These are phyloP conservation scores for Macrobrachium rosenbergii DNA, from an alignment of 1,140 invertebrate species.

Conservation along the genomic window DNA sequence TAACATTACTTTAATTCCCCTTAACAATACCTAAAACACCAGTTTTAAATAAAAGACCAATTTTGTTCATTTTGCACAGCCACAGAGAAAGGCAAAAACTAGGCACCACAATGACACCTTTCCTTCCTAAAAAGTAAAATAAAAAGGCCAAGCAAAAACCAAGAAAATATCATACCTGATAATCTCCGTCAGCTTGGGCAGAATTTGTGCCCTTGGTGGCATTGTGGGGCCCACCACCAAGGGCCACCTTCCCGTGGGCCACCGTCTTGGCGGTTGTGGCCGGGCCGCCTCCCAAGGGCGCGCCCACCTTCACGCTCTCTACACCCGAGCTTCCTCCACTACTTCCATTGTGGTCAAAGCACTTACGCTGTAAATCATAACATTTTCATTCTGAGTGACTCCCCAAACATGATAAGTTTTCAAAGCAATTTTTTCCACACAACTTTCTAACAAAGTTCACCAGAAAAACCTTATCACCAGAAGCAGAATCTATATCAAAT, in stretches of 20 bases:
- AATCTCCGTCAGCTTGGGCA: constrained; percentile 88
- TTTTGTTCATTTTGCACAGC: not conserved
- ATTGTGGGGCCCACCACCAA: constrained; percentile 67
- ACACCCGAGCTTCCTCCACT: constrained; percentile 51
- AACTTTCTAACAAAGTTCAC: no score
- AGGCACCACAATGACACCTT: not conserved
- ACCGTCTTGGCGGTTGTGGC: constrained; percentile 77
- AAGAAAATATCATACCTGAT: constrained; percentile 75
- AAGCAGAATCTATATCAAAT: no score
- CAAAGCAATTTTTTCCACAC: no score
- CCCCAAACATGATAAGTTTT: not conserved
- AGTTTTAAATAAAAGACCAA: no score
- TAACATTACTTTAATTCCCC: no score
- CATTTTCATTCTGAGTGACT: not conserved
- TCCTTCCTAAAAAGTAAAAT: not conserved
- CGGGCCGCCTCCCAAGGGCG: constrained; percentile 46
- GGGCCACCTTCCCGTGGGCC: constrained; percentile 80
- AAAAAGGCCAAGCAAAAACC: not conserved
- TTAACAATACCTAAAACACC: no score
- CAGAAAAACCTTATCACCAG: no score
- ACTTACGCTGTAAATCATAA: constrained; percentile 54
- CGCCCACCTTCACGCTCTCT: constrained; percentile 60
- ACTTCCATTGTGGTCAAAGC: constrained; percentile 66
- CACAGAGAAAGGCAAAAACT: no score
- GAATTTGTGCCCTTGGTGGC: constrained; percentile 72